Conservation (phyloP, 2,113 vertebrate genomes). For the Serinus canaria region DNA sequence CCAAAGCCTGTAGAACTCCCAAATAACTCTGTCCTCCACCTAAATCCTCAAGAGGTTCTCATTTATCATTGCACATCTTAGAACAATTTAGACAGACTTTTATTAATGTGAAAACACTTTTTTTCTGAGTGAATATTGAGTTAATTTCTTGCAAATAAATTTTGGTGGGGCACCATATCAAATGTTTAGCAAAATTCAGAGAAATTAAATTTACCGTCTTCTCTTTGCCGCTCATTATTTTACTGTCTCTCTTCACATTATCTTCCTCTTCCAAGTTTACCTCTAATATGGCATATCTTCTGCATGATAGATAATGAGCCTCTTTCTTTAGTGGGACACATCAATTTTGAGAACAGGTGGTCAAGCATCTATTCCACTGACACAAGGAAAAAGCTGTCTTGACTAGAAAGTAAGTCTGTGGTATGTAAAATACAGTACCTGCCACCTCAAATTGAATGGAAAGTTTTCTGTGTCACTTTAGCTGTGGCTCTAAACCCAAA, state of each 20-base stretch:
- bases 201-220: neutral
- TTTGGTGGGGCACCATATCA: neutral
- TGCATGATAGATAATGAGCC: neutral
- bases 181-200: neutral
- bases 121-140: neutral
- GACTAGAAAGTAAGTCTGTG: neutral
- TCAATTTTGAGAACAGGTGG: slow-evolving; percentile 52
- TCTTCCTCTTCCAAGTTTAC: neutral
- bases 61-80: neutral
- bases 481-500: neutral
- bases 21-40: neutral
- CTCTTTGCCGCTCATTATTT: neutral
- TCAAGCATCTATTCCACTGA: neutral
- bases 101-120: neutral
- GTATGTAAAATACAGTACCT: slow-evolving; percentile 13
- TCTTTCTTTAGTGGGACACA: slow-evolving; percentile 10
- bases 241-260: neutral
- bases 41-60: neutral
- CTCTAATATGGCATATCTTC: neutral
- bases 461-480: neutral
- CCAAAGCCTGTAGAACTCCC: neutral
- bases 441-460: neutral
- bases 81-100: neutral
- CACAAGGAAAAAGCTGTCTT: slow-evolving; percentile 5
- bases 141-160: neutral